Evolutionary conservation across 2,888 invertebrate genomes (phyloP).

Genomic region (Molorchus minor): DNA sequence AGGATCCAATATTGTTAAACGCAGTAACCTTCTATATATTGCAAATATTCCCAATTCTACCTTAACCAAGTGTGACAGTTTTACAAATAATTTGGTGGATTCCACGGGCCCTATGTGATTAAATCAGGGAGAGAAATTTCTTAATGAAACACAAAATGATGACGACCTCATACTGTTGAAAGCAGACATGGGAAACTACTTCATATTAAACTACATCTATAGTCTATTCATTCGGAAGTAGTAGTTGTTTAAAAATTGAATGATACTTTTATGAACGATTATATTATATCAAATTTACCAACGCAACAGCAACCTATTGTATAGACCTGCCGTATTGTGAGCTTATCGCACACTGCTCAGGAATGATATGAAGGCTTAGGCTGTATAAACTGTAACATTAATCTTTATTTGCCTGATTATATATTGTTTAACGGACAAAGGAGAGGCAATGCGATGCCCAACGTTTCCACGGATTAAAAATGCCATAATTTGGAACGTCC

Average conservation of each 20-base stretch:
- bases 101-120: background rate
- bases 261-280: conserved; percentile 18
- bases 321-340: conserved; percentile 24
- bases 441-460: background rate
- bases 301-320: conserved; percentile 26
- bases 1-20: background rate
- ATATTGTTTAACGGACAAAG: conserved; percentile 21
- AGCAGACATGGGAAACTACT: background rate
- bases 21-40: background rate
- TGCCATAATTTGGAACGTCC: too few relatives aligned
- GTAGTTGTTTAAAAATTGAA: conserved; percentile 22
- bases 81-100: background rate
- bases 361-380: conserved; percentile 36
- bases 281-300: conserved; percentile 22
- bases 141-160: background rate
- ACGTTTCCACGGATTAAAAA: background rate
- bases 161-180: background rate
- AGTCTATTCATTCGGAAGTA: conserved; percentile 18
- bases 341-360: conserved; percentile 38
- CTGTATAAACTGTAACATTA: conserved; percentile 36
- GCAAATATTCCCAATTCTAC: background rate
- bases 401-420: conserved; percentile 40
- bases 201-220: conserved; percentile 5
- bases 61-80: background rate
- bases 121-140: background rate